Base-by-base conservation (phyloP, 2,113 vertebrate genomes). In the Stegastes partitus region DNA sequence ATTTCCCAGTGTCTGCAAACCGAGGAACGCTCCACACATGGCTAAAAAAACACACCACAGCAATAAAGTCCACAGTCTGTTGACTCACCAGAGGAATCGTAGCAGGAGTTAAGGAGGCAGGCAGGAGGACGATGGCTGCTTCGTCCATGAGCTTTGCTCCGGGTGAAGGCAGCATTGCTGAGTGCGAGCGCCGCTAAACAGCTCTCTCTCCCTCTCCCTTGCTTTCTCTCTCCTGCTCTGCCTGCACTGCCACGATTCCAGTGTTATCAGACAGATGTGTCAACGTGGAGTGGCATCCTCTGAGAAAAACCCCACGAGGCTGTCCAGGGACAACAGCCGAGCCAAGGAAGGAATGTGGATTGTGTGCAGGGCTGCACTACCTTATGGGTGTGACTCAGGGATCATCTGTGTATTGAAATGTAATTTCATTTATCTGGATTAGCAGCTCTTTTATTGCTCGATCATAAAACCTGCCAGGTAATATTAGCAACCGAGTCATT, bases 221-320 rank as follows among this genome's bases (percentile, higher is more conserved):
- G 84, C 61, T 75, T 22, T 59, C 75, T 86, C 82, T 84, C 81
- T 81, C 73, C 66, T 73, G 84, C 79, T 84, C 81, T 81, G 76
- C 66, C 69, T 75, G 74, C 79, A 57, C 42, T 62, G 57, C 65
- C 57, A 31, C 21, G 77, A 51, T 68, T 66, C 26, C 54, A 47
- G 22, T 25, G 28, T 59, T 47, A 70, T 49, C 72, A 65, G 11
- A 81, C 74, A 54, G 31, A 87, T 58, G 49, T 58, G 49, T 69
- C 69, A 68, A 47, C 12, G n/a, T 68, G 69, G 53, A 71, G 66
- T 4, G 10, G 47, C 28, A 14, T 39, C 26, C 45, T 54, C 14
- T 0, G 1, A 57, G 69, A 54, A 67, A 56, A 39, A 9, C 34
- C 57, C 51, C 53, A 21, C 2, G 12, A 56, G 50, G 44, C 58